Base-by-base conservation (phyloP, 2,113 vertebrate genomes). In the Pyxicephalus adspersus region DNA sequence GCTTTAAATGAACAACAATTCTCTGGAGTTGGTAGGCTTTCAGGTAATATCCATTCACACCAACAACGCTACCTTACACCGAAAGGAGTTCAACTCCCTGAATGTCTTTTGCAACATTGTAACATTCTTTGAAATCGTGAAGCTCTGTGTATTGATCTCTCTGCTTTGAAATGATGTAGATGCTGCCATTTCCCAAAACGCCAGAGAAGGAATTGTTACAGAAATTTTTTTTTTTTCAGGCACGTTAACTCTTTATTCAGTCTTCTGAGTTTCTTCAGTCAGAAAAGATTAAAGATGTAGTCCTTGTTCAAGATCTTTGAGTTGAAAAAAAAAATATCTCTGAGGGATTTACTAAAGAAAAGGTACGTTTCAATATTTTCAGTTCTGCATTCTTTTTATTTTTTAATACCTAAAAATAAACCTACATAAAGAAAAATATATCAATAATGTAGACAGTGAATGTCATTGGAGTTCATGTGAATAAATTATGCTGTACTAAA, bases 61-160 rank as follows among this genome's bases (percentile, higher is more conserved):
- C 60, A 22, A 9, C 38, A 58, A 55, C 57, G 70, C 65, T 74
- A 81, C 74, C 61, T 81, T 65, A 65, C 68, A 72, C 60, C 72
- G 61, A 74, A 74, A 74, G 68, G 52, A 64, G 68, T 55, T 81
- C 58, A 81, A 74, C 61, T 81, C 70, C 79, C 70, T 65, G 60
- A 81, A 81, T 81, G 79, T 81, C 79, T 74, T 74, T 65, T 74
- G 79, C 79, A 74, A 65, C 79, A 74, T 64, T 54, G 78, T 72
- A 70, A 73, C 34, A 81, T 64, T 74, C 79, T 81, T 74, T 81
- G 79, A 81, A 81, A 74, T 65, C 55, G 20, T 74, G 70, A 81
- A 81, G 79, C 61, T 81, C 74, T 51, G 65, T 26, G 79, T 81
- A 81, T 81, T 81, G 79, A 81, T 81, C 70, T 74, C 16, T 74